Evolutionary conservation across 2,113 vertebrate species (phyloP), one percentile per base, ranked within the genome.

Genomic region (Herpetotheres cachinnans): DNA sequence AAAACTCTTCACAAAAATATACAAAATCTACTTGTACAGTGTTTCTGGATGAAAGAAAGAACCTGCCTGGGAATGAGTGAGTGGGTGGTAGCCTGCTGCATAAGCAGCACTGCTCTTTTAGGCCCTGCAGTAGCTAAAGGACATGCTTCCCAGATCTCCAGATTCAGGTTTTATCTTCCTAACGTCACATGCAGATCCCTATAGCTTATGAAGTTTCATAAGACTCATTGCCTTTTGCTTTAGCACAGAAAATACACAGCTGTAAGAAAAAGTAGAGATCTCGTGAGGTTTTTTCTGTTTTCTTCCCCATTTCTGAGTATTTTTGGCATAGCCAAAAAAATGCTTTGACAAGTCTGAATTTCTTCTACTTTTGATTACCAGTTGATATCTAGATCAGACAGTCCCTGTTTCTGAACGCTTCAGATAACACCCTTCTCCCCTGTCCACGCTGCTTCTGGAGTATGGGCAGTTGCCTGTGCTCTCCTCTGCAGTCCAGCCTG

Each of bases 41-140:
- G 42, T 81, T 89, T 81, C 55, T 83, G 67, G 54, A 46, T 55
- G 63, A 71, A 78, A 44, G 79, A 62, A 56, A 2, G 32, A 81
- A 40, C 36, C 12, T 84, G 59, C 22, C n/a, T 93, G 84, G 69
- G 69, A 71, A 79, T 5, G 47, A 74, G 34, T 8, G 87, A 73
- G 81, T 89, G 83, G 91, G 94, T 84, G 89, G 80, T 24, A 95
- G 77, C 50, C 54, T 7, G 32, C 86, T 94, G 50, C 65, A 12
- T 21, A 55, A 71, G 65, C 76, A 46, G 17, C 20, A 7, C 67
- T 69, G 40, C 58, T 77, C 70, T 69, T 65, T 26, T 54, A 61
- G 36, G 62, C 76, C 61, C 72, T 66, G 72, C 59, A 74, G 73
- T 13, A 67, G 42, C 83, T 86, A 7, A 86, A 81, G 69, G 69